phyloP scores from a whole-genome alignment of 2,888 invertebrate species.

The Rhamphomyia laevipes region DNA sequence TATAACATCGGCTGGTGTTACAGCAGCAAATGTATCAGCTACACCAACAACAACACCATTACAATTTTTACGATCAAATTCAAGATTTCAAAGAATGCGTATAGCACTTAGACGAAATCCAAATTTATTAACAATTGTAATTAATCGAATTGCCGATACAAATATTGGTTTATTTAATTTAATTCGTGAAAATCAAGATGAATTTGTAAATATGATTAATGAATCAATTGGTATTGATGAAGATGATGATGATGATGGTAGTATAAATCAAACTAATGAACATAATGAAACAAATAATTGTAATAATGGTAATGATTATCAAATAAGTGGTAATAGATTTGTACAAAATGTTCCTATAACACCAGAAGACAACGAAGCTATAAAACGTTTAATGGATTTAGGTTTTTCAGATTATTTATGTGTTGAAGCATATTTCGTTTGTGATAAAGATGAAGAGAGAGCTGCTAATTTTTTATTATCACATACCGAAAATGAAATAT shows the following conservation, averaged over 20 bases:
- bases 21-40: neutral
- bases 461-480: neutral
- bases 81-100: slow-evolving; percentile 91
- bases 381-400: neutral
- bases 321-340: slow-evolving; percentile 13
- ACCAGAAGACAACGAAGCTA: neutral
- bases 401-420: neutral
- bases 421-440: neutral
- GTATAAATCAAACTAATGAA: slow-evolving; percentile 93
- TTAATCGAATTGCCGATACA: slow-evolving; percentile 82
- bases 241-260: slow-evolving; percentile 78
- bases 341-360: slow-evolving; percentile 6
- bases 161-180: slow-evolving; percentile 86
- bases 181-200: slow-evolving; percentile 80
- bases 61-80: slow-evolving; percentile 76
- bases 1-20: neutral
- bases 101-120: slow-evolving; percentile 85
- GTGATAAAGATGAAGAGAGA: neutral
- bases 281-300: slow-evolving; percentile 31
- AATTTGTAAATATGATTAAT: slow-evolving; percentile 78
- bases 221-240: slow-evolving; percentile 16
- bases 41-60: slow-evolving; percentile 30
- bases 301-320: neutral
- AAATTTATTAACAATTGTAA: slow-evolving; percentile 71
- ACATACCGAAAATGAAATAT: too few species aligned